Conservation (phyloP, 2,797 vertebrate genomes). For the Pangasius krempfi region DNA sequence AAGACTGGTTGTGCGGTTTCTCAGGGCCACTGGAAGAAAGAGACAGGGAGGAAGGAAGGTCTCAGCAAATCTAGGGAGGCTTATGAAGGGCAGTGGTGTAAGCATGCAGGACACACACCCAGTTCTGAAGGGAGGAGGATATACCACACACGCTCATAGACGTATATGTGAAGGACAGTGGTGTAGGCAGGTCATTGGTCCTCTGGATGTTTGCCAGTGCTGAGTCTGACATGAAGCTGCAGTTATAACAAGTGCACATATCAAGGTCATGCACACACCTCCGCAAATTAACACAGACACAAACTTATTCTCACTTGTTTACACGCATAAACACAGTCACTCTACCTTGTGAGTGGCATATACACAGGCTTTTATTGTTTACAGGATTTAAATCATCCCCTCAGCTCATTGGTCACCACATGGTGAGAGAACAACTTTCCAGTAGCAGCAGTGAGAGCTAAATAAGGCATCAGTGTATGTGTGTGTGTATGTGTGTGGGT, state of each 20-base stretch:
- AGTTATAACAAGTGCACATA: conserved; percentile 23
- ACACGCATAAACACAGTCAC: background rate
- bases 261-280: conserved; percentile 29
- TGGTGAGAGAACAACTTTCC: conserved; percentile 45
- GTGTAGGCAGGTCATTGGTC: conserved; percentile 25
- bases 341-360: background rate
- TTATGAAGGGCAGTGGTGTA: conserved; percentile 37
- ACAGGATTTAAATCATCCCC: conserved; percentile 62
- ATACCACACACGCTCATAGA: conserved; percentile 23
- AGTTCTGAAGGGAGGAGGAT: conserved; percentile 29
- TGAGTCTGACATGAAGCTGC: conserved; percentile 12
- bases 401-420: conserved; percentile 62
- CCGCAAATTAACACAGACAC: conserved; percentile 28
- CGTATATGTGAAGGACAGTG: conserved; percentile 12
- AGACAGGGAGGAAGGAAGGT: conserved; percentile 17
- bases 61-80: conserved; percentile 41
- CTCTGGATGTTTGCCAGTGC: conserved; percentile 28
- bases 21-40: conserved; percentile 30
- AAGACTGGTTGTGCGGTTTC: conserved; percentile 50
- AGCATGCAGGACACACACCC: conserved; percentile 39
- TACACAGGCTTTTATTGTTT: conserved; percentile 53
- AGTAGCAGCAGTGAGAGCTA: conserved; percentile 50
- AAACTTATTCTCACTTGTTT: conserved; percentile 44
- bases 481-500: conserved; percentile 30
- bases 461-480: conserved; percentile 21